phyloP scores from a whole-genome alignment of 2,888 invertebrate species.

The Spisula subtruncata region DNA sequence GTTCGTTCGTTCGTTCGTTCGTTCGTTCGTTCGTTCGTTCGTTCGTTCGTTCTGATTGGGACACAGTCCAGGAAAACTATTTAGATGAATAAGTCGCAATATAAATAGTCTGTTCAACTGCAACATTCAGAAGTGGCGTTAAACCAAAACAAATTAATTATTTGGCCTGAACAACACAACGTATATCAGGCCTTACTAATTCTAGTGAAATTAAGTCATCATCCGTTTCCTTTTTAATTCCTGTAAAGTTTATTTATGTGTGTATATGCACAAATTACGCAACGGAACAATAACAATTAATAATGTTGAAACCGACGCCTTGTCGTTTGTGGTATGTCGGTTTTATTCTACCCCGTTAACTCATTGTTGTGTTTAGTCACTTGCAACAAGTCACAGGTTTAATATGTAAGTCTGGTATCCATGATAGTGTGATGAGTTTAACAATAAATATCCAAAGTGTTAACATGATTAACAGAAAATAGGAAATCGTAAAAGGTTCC shows the following conservation, averaged over 20 bases:
- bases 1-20: background rate
- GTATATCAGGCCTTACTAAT: background rate
- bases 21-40: too few species aligned
- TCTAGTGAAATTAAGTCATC: background rate
- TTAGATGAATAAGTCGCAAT: too few species aligned
- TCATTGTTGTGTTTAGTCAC: constrained; percentile 9
- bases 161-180: too few species aligned
- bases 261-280: background rate
- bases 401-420: background rate
- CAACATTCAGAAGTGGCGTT: too few species aligned
- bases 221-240: background rate
- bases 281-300: background rate
- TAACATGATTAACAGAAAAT: background rate
- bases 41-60: too few species aligned
- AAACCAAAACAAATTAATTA: too few species aligned
- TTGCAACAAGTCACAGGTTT: background rate
- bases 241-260: background rate
- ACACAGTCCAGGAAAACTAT: too few species aligned
- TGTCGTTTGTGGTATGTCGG: background rate
- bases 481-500: background rate
- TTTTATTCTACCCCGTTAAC: background rate
- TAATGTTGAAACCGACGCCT: background rate
- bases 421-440: background rate
- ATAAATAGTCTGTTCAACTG: too few species aligned
- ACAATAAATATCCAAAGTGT: background rate